Evolutionary conservation across 2,797 vertebrate species (phyloP), one percentile per base, ranked within the genome.

Genomic region (Pelochelys cantorii): DNA sequence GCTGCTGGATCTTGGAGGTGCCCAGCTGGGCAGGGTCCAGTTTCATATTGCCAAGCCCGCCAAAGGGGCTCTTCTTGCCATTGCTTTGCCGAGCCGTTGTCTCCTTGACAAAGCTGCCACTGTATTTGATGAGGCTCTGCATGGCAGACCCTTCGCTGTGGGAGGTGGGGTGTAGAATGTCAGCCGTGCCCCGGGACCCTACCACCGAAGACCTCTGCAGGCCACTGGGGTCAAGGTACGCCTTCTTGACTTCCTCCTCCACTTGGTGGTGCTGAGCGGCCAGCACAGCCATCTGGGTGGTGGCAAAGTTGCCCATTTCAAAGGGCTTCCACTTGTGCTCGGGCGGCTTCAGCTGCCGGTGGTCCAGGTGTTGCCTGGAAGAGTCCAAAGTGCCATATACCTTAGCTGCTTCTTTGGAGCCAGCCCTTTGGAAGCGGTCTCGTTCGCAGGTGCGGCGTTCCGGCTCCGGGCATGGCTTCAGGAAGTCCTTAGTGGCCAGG

Each of bases 101-200:
- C 79, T 99, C 99, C 1, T 99, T 98, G 2, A 98, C 98, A 83
- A 99, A 99, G 98, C 98, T 99, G 29, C 99, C 99, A 0, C 99
- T 99, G 97, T 99, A 99, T 84, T 99, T 99, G 95, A 99, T 99
- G 84, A 99, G 98, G 96, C 99, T 99, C 97, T 99, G 99, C 99
- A 99, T 99, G 96, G 99, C 99, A 0, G 99, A 99, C 17, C 99
- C 98, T 95, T 99, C 99, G 0, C 98, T 90, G 0, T 98, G 98
- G 0, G 98, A 94, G 8, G 98, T 94, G 0, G 98, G 81, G 78
- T 97, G 98, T 20, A 97, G 92, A 25, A 97, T 97, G 0, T 97
- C 96, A 0, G 97, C 81, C 0, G 98, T 96, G 1, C 95, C 85
- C 62, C 97, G 93, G 0, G 97, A 96, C 31, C 97, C 74, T 77